Evolutionary conservation across 2,888 invertebrate species (phyloP).

Genomic region (Nymphalis urticae): DNA sequence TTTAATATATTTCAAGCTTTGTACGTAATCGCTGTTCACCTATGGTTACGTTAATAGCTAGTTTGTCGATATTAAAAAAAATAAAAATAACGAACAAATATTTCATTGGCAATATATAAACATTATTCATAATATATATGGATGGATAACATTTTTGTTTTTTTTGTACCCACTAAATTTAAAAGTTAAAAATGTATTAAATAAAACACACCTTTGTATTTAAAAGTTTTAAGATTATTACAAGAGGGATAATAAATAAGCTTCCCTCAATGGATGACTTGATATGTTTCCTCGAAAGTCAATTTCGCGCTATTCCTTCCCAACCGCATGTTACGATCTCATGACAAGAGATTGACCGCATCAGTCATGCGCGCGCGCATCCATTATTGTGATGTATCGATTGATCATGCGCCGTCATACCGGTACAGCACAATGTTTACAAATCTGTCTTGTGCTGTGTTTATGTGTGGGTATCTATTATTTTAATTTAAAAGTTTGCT

Average conservation of each 20-base stretch:
- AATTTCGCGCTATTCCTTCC: conserved; percentile 67
- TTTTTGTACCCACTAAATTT: too few relatives aligned
- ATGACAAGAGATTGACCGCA: conserved; percentile 59
- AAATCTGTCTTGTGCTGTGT: neutral
- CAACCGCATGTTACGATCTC: conserved; percentile 61
- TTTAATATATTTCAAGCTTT: too few relatives aligned
- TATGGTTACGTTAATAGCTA: too few relatives aligned
- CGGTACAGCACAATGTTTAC: conserved; percentile 10
- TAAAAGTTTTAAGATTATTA: neutral
- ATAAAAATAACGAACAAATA: too few relatives aligned
- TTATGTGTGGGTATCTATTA: neutral
- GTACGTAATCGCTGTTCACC: too few relatives aligned
- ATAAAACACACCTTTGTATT: too few relatives aligned
- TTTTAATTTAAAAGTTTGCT: too few relatives aligned
- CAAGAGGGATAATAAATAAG: conserved; percentile 32
- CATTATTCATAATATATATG: too few relatives aligned
- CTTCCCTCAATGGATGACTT: conserved; percentile 34
- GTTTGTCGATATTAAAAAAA: too few relatives aligned
- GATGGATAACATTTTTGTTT: too few relatives aligned
- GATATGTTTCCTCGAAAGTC: conserved; percentile 63
- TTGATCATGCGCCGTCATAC: conserved; percentile 22
- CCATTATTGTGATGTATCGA: conserved; percentile 29
- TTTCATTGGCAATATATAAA: too few relatives aligned
- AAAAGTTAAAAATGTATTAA: too few relatives aligned
- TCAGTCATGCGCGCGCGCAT: conserved; percentile 45